These are phyloP conservation scores for Heliconius ismenius DNA, from an alignment of 2,888 invertebrate genomes.

Conservation along the genomic window DNA sequence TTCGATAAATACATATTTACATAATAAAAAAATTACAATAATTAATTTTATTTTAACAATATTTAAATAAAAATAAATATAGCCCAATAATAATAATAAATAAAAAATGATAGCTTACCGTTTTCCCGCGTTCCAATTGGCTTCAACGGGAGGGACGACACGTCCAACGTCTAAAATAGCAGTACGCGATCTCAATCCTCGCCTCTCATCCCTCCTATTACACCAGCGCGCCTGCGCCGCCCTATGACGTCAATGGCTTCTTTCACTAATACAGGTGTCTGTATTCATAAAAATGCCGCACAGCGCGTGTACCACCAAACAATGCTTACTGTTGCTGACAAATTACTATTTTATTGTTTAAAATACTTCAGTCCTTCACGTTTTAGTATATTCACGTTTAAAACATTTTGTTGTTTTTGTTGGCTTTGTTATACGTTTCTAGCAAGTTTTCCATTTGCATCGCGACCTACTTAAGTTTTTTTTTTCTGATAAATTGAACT, in stretches of 20 bases:
- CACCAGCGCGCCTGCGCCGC: slow-evolving; percentile 62
- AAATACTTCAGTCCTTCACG: neutral
- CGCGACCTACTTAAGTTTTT: slow-evolving; percentile 1
- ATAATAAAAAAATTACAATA: neutral
- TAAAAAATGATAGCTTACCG: slow-evolving; percentile 59
- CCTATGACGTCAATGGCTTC: slow-evolving; percentile 78
- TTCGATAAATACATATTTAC: neutral
- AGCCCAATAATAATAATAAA: neutral
- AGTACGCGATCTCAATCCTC: slow-evolving; percentile 61
- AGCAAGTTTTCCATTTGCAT: slow-evolving; percentile 1
- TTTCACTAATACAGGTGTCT: slow-evolving; percentile 77
- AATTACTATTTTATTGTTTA: slow-evolving; percentile 21
- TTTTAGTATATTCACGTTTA: neutral
- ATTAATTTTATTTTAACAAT: too few relatives aligned
- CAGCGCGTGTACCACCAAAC: slow-evolving; percentile 35
- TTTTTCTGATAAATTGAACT: neutral
- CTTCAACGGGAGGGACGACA: slow-evolving; percentile 46
- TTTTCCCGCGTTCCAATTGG: slow-evolving; percentile 61
- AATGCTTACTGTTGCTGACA: slow-evolving; percentile 27
- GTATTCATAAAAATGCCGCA: slow-evolving; percentile 55
- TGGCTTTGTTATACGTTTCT: neutral
- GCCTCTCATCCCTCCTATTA: slow-evolving; percentile 49
- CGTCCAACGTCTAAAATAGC: slow-evolving; percentile 61
- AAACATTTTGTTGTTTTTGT: neutral
- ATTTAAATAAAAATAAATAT: neutral